phyloP scores from a whole-genome alignment of 2,888 invertebrate species.

The Aphrophora alni region DNA sequence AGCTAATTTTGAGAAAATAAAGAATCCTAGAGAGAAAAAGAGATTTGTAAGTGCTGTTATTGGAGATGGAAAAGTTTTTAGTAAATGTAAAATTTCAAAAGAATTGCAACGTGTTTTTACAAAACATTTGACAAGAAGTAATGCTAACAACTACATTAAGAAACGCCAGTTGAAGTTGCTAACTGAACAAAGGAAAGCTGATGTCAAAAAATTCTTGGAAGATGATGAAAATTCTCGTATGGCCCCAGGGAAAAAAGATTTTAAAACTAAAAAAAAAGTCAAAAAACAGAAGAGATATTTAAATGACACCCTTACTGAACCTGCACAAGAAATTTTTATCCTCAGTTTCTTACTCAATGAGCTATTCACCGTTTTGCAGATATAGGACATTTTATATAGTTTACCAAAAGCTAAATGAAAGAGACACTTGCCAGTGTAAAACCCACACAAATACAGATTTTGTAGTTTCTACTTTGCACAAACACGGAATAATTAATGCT shows the following conservation, averaged over 20 bases:
- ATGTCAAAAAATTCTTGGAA: conserved; percentile 7
- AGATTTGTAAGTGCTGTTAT: conserved; percentile 4
- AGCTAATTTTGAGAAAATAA: conserved; percentile 6
- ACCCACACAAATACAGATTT: conserved; percentile 13
- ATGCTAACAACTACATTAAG: conserved; percentile 15
- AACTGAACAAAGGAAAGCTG: neutral
- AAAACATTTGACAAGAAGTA: conserved; percentile 14
- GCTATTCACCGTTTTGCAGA: conserved; percentile 18
- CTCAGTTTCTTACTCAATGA: conserved; percentile 3
- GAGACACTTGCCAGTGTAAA: conserved; percentile 19
- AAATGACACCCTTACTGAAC: conserved; percentile 15
- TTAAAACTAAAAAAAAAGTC: conserved; percentile 6
- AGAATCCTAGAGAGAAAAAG: neutral
- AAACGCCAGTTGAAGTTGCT: conserved; percentile 10
- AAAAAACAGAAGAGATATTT: conserved; percentile 12
- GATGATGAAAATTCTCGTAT: conserved; percentile 9
- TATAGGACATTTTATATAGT: conserved; percentile 15
- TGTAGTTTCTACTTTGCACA: conserved; percentile 6
- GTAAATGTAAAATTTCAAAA: conserved; percentile 18
- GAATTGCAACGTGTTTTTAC: conserved; percentile 19
- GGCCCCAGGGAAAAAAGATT: conserved; percentile 16
- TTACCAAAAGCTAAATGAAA: neutral
- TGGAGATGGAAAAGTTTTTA: conserved; percentile 16
- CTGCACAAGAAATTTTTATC: conserved; percentile 13
- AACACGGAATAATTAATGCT: neutral